Conservation (phyloP, 2,113 vertebrate genomes). For the Malaclemys terrapin region DNA sequence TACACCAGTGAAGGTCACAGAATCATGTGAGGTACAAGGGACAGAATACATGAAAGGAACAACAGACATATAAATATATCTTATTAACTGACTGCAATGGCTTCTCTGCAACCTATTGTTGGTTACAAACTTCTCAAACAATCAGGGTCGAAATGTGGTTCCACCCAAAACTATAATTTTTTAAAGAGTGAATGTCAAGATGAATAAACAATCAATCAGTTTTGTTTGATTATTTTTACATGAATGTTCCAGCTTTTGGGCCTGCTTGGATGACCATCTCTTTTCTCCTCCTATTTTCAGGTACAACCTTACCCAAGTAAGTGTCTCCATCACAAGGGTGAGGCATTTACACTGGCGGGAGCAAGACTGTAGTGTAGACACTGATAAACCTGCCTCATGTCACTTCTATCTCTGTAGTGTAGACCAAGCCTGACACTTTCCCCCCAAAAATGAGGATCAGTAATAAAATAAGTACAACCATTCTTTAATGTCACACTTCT, state of each 20-base stretch:
- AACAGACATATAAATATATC: not conserved
- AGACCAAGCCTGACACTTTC: not conserved
- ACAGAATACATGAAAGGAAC: not conserved
- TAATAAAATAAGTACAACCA: not conserved
- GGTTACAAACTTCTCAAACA: not conserved
- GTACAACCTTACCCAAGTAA: not conserved
- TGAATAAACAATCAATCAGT: not conserved
- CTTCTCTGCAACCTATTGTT: not conserved
- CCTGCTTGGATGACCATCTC: not conserved
- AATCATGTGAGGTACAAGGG: conserved; percentile 7
- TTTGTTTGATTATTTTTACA: not conserved
- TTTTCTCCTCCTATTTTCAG: not conserved
- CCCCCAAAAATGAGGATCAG: not conserved
- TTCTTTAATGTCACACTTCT: not conserved
- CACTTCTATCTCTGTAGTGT: too few species aligned
- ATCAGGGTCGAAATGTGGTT: not conserved
- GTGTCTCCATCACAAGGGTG: not conserved
- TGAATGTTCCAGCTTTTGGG: not conserved
- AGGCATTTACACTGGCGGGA: too few species aligned
- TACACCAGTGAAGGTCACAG: not conserved
- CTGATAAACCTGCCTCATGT: too few species aligned
- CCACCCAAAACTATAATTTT: not conserved
- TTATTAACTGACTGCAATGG: not conserved
- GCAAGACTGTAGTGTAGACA: too few species aligned
- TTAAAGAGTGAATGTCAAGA: not conserved